phyloP scores from a whole-genome alignment of 2,113 vertebrate species.

The Myiagra hebetior region DNA sequence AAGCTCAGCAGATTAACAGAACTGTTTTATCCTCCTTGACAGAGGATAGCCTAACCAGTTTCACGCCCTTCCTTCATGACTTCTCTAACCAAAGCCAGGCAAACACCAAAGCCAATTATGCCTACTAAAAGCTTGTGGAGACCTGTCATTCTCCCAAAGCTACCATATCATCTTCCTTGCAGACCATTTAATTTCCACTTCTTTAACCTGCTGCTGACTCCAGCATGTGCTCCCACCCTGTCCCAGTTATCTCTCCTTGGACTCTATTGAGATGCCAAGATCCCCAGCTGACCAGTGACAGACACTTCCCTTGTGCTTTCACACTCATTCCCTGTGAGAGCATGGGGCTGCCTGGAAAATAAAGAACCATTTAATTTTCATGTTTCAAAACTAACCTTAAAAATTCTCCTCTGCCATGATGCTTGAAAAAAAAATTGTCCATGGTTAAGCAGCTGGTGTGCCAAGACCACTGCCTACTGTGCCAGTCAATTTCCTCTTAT shows the following conservation, averaged over 20 bases:
- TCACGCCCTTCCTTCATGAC: background rate
- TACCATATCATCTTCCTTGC: background rate
- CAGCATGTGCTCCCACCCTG: background rate
- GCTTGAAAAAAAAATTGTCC: background rate
- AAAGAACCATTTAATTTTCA: background rate
- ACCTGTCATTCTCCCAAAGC: background rate
- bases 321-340: background rate
- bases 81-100: background rate
- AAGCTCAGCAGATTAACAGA: background rate
- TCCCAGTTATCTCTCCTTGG: background rate
- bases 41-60: background rate
- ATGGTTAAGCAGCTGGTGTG: conserved; percentile 35
- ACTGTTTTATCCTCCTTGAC: background rate
- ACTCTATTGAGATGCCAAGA: background rate
- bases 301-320: background rate
- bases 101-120: background rate
- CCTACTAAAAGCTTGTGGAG: background rate
- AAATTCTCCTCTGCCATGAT: background rate
- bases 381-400: background rate
- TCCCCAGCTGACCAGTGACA: background rate
- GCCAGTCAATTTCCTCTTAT: conserved; percentile 63
- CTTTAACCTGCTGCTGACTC: background rate
- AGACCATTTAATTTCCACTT: background rate
- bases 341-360: background rate
- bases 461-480: conserved; percentile 48